These are phyloP conservation scores for Cantharis flavilabris DNA, from an alignment of 2,888 invertebrate genomes.

Conservation along the genomic window DNA sequence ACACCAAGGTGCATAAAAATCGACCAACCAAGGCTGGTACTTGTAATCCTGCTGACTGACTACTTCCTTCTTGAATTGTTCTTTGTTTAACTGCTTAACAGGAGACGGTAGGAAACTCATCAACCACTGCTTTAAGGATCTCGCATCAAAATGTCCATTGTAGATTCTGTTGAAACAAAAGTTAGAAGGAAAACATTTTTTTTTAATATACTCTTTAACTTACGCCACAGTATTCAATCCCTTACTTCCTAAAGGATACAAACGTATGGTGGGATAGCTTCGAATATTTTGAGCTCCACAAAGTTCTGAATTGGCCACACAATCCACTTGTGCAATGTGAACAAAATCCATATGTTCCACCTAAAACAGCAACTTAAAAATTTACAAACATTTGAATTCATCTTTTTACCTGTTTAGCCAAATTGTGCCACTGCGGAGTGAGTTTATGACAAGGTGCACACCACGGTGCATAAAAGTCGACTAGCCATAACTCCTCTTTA, in stretches of 20 bases:
- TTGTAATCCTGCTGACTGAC: conserved; percentile 54
- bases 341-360: conserved; percentile 57
- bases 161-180: conserved; percentile 55
- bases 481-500: conserved; percentile 64
- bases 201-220: conserved; percentile 40
- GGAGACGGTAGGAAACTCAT: conserved; percentile 64
- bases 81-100: conserved; percentile 56
- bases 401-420: conserved; percentile 61
- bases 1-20: conserved; percentile 73
- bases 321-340: conserved; percentile 69
- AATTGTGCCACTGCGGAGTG: conserved; percentile 67
- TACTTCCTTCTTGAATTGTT: conserved; percentile 57
- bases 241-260: conserved; percentile 65
- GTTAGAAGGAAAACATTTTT: no score
- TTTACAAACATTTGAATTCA: background rate
- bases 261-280: conserved; percentile 70
- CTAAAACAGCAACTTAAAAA: conserved; percentile 44
- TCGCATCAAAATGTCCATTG: conserved; percentile 65
- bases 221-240: conserved; percentile 59
- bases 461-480: conserved; percentile 77
- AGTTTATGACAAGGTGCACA: conserved; percentile 75
- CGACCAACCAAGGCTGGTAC: conserved; percentile 61
- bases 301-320: conserved; percentile 61
- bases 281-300: conserved; percentile 64
- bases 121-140: conserved; percentile 67